A percentile compares a stretch with the other conserved stretches of the same genome.
These are phyloP conservation scores for Mugil cephalus DNA, from an alignment of 2,113 vertebrate species.

Conservation along the genomic window DNA sequence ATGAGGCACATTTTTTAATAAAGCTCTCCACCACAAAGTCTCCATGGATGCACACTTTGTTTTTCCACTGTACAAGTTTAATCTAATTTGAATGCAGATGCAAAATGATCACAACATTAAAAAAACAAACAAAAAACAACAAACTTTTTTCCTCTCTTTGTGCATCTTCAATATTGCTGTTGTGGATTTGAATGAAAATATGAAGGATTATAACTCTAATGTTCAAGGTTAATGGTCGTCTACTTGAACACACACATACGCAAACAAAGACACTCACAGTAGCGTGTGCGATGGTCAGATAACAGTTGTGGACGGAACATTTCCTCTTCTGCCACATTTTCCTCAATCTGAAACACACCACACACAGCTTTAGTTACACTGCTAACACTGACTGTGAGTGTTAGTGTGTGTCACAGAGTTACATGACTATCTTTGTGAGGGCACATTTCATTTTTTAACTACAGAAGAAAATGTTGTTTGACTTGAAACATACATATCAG, in stretches of 20 bases:
- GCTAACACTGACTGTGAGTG: not conserved
- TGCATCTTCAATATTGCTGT: no score
- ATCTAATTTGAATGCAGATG: no score
- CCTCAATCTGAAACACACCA: slow-evolving; percentile 66
- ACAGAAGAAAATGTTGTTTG: no score
- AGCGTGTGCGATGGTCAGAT: slow-evolving; percentile 76
- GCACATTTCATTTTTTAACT: no score
- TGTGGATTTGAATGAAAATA: no score
- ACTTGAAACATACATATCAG: no score
- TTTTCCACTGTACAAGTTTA: no score
- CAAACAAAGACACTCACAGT: slow-evolving; percentile 59
- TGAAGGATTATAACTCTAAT: not conserved
- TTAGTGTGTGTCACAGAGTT: not conserved
- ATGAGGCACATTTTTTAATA: no score
- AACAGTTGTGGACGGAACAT: slow-evolving; percentile 75
- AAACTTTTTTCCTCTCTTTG: not conserved
- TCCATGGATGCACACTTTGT: no score
- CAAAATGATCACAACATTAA: no score
- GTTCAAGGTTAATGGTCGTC: not conserved
- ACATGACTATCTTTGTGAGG: not conserved
- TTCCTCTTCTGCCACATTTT: slow-evolving; percentile 81
- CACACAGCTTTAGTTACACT: not conserved
- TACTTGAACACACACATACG: not conserved
- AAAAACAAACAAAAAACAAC: not conserved
- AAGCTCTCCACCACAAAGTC: no score